phyloP scores from a whole-genome alignment of 2,888 invertebrate species.

The Hyposoter didymator region DNA sequence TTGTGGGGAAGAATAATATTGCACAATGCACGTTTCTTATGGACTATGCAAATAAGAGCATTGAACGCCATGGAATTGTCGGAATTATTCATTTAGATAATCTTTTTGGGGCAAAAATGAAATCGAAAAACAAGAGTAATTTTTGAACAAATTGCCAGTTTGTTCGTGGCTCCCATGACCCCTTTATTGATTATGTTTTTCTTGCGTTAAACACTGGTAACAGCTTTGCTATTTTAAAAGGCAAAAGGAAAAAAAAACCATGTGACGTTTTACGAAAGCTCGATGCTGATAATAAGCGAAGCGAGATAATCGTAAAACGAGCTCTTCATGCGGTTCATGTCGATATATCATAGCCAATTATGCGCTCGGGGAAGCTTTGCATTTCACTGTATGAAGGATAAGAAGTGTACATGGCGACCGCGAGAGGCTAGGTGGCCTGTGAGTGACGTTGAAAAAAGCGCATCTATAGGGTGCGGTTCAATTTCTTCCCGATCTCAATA shows the following conservation, averaged over 20 bases:
- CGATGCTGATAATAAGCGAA: constrained; percentile 50
- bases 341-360: constrained; percentile 62
- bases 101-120: background rate
- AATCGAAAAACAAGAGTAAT: background rate
- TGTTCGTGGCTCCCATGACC: background rate
- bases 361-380: constrained; percentile 56
- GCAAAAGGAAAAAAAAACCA: constrained; percentile 8
- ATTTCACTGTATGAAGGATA: constrained; percentile 26
- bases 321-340: constrained; percentile 39
- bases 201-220: background rate
- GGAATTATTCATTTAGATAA: background rate
- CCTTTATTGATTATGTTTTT: constrained; percentile 12
- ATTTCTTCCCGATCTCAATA: constrained; percentile 55
- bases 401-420: constrained; percentile 32
- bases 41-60: background rate
- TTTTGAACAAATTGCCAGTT: background rate
- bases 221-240: constrained; percentile 12
- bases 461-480: constrained; percentile 30
- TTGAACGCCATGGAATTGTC: background rate
- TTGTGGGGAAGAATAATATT: background rate
- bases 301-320: constrained; percentile 63
- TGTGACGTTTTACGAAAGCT: constrained; percentile 29
- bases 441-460: constrained; percentile 41
- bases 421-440: background rate
- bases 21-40: background rate